Evolutionary conservation across 2,888 invertebrate species (phyloP), one percentile per base, ranked within the genome.

Genomic region (Meloe dianella): DNA sequence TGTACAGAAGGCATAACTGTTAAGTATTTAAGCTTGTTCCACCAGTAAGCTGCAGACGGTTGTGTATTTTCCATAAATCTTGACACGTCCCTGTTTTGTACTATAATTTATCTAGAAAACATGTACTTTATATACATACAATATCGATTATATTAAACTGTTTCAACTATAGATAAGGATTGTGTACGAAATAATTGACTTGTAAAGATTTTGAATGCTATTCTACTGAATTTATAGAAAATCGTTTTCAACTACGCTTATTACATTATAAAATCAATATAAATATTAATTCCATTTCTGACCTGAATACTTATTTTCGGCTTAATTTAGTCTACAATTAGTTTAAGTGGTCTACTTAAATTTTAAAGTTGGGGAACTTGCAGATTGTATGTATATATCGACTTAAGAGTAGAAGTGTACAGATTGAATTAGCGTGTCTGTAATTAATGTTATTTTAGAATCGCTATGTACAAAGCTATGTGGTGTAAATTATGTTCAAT

Each of bases 181-280:
- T 47, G 0, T 47, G 47, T 20, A 47, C 47, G 47, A 47, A 9
- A 47, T 47, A 47, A 47, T 47, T 47, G 47, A 47, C 47, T 47
- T 47, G 47, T 47, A 47, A 47, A 47, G 47, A 47, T 20, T 20
- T 20, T 47, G 47, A 47, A 47, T 47, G 47, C 9, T 47, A 10
- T 47, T 47, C 8, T n/a, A n/a, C n/a, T n/a, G n/a, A 20, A 47
- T 20, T 47, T 47, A 47, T 47, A 47, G 47, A 47, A n/a, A 47
- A 47, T 47, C 20, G 47, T 47, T 47, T 47, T 20, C n/a, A 20
- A 47, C 20, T 20, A 47, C 35, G 14, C 12, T 32, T 12, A 35
- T n/a, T n/a, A 10, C n/a, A 17, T 7, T 5, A 2, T 47, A 8
- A 20, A 20, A 47, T 47, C 47, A 47, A 17, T 41, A 17, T 41